A percentile compares a stretch with the other conserved stretches of the same genome.
phyloP scores from a whole-genome alignment of 2,888 invertebrate genomes.

The Tinea pellionella region DNA sequence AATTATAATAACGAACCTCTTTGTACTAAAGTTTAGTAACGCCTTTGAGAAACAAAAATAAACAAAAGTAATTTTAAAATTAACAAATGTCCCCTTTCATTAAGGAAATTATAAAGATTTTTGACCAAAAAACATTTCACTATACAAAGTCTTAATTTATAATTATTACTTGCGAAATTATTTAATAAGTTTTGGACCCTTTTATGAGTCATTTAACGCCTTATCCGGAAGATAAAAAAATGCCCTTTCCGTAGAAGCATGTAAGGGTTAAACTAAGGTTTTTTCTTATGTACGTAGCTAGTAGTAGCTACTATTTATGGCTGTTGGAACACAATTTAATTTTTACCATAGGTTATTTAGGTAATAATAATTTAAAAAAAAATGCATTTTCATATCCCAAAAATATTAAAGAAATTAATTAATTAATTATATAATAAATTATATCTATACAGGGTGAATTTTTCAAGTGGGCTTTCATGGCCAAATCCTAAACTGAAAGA shows the following conservation, averaged over 20 bases:
- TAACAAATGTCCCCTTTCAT: constrained; percentile 13
- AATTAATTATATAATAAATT: too few relatives aligned
- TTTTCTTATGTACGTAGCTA: background rate
- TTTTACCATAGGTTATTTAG: too few relatives aligned
- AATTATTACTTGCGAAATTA: constrained; percentile 42
- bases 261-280: background rate
- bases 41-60: background rate
- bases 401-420: too few relatives aligned
- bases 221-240: constrained; percentile 20
- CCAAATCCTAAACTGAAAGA: too few relatives aligned
- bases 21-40: background rate
- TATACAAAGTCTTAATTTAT: constrained; percentile 44
- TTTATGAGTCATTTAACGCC: constrained; percentile 50
- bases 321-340: too few relatives aligned
- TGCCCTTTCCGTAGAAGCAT: background rate
- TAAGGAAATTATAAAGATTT: constrained; percentile 26
- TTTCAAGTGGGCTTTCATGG: too few relatives aligned
- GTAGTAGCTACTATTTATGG: too few relatives aligned
- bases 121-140: constrained; percentile 24
- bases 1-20: background rate
- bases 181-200: constrained; percentile 31
- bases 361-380: too few relatives aligned
- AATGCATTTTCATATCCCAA: too few relatives aligned
- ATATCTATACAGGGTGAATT: too few relatives aligned
- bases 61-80: background rate